Conservation (phyloP, 2,888 invertebrate species). For the Dysmachus trigonus region DNA sequence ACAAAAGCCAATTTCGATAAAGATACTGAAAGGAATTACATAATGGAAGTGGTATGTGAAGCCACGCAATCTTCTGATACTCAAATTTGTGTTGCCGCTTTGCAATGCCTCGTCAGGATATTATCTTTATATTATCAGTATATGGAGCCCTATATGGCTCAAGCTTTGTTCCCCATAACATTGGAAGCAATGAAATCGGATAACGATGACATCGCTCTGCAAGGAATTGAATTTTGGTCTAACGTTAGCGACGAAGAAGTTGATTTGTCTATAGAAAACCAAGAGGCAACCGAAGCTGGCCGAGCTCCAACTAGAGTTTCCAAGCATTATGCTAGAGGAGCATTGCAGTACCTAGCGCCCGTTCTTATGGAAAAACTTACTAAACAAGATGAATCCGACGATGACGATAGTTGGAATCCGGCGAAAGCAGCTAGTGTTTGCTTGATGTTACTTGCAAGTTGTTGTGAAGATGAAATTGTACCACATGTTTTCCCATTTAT, state of each 20-base stretch:
- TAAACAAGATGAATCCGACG: conserved; percentile 96
- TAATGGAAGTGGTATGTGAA: conserved; percentile 99
- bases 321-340: conserved; percentile 97
- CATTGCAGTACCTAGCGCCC: conserved; percentile 92
- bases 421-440: conserved; percentile 99
- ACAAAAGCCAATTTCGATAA: conserved; percentile 98
- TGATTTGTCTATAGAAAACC: conserved; percentile 91
- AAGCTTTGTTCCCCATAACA: conserved; percentile 96
- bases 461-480: conserved; percentile 98
- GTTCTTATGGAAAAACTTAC: conserved; percentile 93
- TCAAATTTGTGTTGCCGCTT: conserved; percentile 93
- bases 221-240: conserved; percentile 99
- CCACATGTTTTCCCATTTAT: conserved; percentile 96
- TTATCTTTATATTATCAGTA: conserved; percentile 97
- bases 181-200: conserved; percentile 98
- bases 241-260: conserved; percentile 99
- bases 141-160: conserved; percentile 99
- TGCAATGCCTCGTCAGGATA: conserved; percentile 98
- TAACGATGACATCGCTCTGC: conserved; percentile 93
- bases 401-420: conserved; percentile 99
- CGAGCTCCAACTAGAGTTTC: conserved; percentile 93
- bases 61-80: conserved; percentile 94
- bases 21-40: conserved; percentile 96
- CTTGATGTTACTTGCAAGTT: conserved; percentile 95
- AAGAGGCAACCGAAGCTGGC: conserved; percentile 93